phyloP scores from a whole-genome alignment of 2,888 invertebrate genomes.

The Argyra leucocephala region DNA sequence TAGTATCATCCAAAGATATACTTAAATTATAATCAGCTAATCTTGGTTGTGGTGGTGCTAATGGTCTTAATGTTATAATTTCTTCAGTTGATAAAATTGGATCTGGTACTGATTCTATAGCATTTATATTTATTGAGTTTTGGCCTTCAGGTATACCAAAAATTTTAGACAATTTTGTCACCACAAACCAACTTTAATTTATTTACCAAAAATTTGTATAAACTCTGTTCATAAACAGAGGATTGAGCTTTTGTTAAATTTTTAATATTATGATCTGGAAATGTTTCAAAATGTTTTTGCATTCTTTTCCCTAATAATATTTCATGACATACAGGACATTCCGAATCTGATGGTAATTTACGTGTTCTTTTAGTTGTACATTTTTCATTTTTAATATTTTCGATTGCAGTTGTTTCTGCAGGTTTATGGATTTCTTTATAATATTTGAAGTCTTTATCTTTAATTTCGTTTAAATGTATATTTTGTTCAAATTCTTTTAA shows the following conservation, averaged over 20 bases:
- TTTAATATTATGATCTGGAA: conserved; percentile 36
- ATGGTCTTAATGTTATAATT: not conserved
- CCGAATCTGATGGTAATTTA: conserved; percentile 33
- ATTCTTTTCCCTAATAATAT: conserved; percentile 37
- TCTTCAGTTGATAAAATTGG: conserved; percentile 19
- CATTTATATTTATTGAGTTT: conserved; percentile 37
- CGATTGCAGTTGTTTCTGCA: not conserved
- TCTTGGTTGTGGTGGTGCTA: conserved; percentile 26
- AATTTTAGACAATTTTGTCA: conserved; percentile 34
- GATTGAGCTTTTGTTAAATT: conserved; percentile 13
- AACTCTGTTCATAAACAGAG: conserved; percentile 26
- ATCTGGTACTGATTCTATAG: conserved; percentile 35
- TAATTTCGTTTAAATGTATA: not conserved
- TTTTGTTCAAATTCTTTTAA: not conserved
- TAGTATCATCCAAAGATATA: conserved; percentile 39
- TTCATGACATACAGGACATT: conserved; percentile 39
- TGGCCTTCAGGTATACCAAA: conserved; percentile 42
- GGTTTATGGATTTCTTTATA: conserved; percentile 18
- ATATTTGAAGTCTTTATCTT: conserved; percentile 20
- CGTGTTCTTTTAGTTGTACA: conserved; percentile 22
- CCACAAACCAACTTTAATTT: conserved; percentile 38
- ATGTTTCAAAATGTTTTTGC: conserved; percentile 35
- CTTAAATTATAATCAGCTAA: conserved; percentile 38
- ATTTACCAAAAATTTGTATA: conserved; percentile 35
- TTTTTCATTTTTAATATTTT: too few relatives aligned